Base-by-base conservation (phyloP, 1,140 invertebrate genomes). In the Notospermus geniculatus region DNA sequence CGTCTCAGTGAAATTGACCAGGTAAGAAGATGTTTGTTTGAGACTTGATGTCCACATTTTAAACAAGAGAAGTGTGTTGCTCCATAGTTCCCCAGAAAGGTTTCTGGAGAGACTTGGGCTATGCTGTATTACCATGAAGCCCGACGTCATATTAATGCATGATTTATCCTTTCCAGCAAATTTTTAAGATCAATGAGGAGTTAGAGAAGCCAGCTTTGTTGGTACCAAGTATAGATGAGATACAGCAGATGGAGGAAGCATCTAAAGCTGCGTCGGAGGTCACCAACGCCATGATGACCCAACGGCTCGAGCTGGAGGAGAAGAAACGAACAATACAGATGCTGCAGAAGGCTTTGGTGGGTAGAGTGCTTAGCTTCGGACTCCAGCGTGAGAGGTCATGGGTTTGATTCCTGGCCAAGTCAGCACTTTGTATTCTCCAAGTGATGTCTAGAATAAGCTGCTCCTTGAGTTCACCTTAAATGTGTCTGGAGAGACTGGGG, bases 321-420 rank as follows among this genome's bases (percentile, higher is more conserved):
- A 80, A 77, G 62, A 72, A 73, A 25, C 68, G 79, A 39, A 77
- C 74, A 46, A 71, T 81, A 1, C 52, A 64, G 23, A 79, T 79
- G 72, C 59, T 82, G 39, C 79, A 82, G 72, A 81, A 80, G 68
- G 80, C 80, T 15, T 59, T 82, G 64, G 80, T 80, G 66, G 54
- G 71, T 36, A 7, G 32, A 36, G 4, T 4, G 32, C 32, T 36
- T 36, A 36, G n/a, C n/a, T n/a, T n/a, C n/a, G n/a, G n/a, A n/a
- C n/a, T n/a, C n/a, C n/a, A n/a, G n/a, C n/a, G n/a, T n/a, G n/a
- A n/a, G n/a, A n/a, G n/a, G n/a, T n/a, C n/a, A n/a, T n/a, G n/a
- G n/a, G n/a, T n/a, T n/a, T n/a, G n/a, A n/a, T n/a, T n/a, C n/a
- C n/a, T n/a, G n/a, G n/a, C n/a, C n/a, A n/a, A n/a, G n/a, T n/a